These are phyloP conservation scores for Notechis scutatus DNA, from an alignment of 2,113 vertebrate species.

Conservation along the genomic window DNA sequence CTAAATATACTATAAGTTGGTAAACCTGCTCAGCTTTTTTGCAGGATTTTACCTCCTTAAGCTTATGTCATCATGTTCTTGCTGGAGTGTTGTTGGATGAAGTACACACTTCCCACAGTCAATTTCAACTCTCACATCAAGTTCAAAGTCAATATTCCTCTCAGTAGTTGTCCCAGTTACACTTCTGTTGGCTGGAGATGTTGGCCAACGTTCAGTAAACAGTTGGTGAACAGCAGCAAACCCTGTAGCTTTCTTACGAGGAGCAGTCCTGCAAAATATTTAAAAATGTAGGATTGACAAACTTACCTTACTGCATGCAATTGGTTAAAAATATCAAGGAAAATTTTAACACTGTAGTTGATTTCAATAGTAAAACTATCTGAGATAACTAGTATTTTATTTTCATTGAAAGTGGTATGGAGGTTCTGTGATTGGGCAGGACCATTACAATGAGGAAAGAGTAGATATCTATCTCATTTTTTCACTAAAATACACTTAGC, in stretches of 20 bases:
- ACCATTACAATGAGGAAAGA: background rate
- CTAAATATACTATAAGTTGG: background rate
- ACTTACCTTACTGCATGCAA: background rate
- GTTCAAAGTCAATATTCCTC: conserved; percentile 97
- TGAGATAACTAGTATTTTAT: background rate
- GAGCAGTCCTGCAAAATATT: conserved; percentile 65
- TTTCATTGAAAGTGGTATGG: background rate
- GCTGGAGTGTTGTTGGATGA: conserved; percentile 87
- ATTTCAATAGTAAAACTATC: background rate
- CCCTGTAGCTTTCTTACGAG: conserved; percentile 85
- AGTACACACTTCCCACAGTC: conserved; percentile 96
- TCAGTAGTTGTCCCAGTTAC: conserved; percentile 81
- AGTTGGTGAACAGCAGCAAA: conserved; percentile 91
- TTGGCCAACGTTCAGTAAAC: conserved; percentile 91
- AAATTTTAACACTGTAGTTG: background rate
- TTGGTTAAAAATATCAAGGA: background rate
- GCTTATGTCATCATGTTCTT: conserved; percentile 88
- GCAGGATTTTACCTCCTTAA: conserved; percentile 74
- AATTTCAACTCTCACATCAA: conserved; percentile 95
- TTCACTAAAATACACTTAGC: background rate
- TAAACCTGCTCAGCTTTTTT: background rate
- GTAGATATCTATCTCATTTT: background rate
- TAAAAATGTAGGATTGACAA: conserved; percentile 11
- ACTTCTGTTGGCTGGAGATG: conserved; percentile 77
- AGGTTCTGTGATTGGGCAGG: background rate